These are phyloP conservation scores for Lepidocyrtinus sp. DNA, from an alignment of 2,888 invertebrate genomes.

Conservation along the genomic window DNA sequence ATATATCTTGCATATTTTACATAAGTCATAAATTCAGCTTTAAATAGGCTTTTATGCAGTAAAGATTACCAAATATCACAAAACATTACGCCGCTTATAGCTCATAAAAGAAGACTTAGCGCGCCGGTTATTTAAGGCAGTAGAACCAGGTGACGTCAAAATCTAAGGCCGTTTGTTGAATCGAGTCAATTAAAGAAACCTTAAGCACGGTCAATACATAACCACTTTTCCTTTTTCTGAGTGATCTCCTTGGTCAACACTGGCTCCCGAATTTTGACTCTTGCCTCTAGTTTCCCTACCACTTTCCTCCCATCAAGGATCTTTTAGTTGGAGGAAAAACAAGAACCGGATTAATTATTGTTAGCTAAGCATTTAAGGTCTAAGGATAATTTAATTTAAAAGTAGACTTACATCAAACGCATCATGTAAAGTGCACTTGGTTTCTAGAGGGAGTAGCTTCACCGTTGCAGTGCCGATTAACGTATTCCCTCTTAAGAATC, in stretches of 20 bases:
- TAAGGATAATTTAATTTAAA: too few species aligned
- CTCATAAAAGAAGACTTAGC: too few species aligned
- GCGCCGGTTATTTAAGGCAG: too few species aligned
- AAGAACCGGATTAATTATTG: neutral
- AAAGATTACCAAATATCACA: too few species aligned
- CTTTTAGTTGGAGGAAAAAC: slow-evolving; percentile 76
- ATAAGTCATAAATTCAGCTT: too few species aligned
- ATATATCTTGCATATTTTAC: too few species aligned
- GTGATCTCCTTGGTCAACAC: slow-evolving; percentile 91
- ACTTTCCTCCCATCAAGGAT: slow-evolving; percentile 91
- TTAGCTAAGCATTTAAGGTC: too few species aligned
- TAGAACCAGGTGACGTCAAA: too few species aligned
- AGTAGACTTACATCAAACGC: slow-evolving; percentile 94
- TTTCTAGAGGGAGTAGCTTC: slow-evolving; percentile 92
- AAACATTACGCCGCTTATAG: too few species aligned
- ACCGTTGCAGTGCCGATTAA: slow-evolving; percentile 86
- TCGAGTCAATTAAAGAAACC: too few species aligned
- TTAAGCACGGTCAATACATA: slow-evolving; percentile 78
- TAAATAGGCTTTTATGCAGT: too few species aligned
- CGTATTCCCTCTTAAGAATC: slow-evolving; percentile 92
- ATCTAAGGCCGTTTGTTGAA: too few species aligned
- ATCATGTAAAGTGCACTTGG: slow-evolving; percentile 90
- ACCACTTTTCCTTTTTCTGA: slow-evolving; percentile 92
- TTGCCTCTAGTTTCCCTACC: slow-evolving; percentile 90
- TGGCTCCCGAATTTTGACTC: slow-evolving; percentile 89